Evolutionary conservation across 2,888 invertebrate species (phyloP), one percentile per base, ranked within the genome.

Genomic region (Stomorhina lunata): DNA sequence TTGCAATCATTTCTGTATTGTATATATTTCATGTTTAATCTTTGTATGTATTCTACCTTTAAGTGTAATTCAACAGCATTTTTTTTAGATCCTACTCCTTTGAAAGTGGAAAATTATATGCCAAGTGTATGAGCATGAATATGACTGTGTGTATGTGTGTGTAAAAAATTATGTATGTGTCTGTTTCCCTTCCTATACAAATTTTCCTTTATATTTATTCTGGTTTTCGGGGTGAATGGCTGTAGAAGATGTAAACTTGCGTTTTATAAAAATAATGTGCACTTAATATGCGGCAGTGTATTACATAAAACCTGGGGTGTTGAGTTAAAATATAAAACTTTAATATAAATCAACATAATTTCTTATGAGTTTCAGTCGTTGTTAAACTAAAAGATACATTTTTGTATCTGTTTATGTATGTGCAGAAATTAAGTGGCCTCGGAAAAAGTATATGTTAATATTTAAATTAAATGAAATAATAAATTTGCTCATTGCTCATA

Each of bases 181-280:
- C 25, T 9, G n/a, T 32, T 50, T 9, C 7, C 5, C 12, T 73
- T 15, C 4, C 10, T 32, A 10, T 32, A 12, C 20, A 48, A 22
- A 48, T 10, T 34, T 1, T 22, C 12, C 9, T 5, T n/a, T 57
- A 3, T 50, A 27, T 57, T 5, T 40, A 34, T 37, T 27, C 27
- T 37, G 53, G 45, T 65, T 34, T 65, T 63, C 27, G 57, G 32
- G 72, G 72, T 79, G 66, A 72, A 79, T 50, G 79, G 66, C 66
- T 72, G 57, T 12, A 40, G 22, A 63, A 79, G 72, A 40, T 72
- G 79, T 66, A 63, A 78, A 55, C 48, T 43, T 57, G 20, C 57
- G 9, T 66, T 61, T 71, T 29, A 40, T 71, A 17, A 45, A 29
- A 50, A 50, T 68, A 69, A 77, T 61, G 40, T 37, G 50, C 66